These are phyloP conservation scores for Pachliopta kotzebuea DNA, from an alignment of 2,888 invertebrate species.

Conservation along the genomic window DNA sequence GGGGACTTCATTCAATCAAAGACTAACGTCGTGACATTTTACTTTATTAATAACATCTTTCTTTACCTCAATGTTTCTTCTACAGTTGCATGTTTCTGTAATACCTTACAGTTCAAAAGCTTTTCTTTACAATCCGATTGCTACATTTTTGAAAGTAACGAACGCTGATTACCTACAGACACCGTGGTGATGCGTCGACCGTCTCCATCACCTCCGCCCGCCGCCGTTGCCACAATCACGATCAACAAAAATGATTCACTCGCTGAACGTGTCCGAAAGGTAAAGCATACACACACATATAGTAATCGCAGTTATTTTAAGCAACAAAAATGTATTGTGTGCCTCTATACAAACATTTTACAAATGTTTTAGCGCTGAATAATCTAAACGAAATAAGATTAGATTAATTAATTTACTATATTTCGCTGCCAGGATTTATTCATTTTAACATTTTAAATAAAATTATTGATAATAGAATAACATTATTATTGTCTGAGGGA, in stretches of 20 bases:
- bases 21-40: not conserved
- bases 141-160: not conserved
- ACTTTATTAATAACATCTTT: not conserved
- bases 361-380: not conserved
- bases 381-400: no score
- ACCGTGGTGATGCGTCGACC: constrained; percentile 75
- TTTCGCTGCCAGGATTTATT: no score
- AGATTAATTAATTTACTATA: no score
- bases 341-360: not conserved
- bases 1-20: no score
- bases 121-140: not conserved
- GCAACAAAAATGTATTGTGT: not conserved
- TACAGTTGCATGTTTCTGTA: not conserved
- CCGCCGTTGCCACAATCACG: constrained; percentile 75
- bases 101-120: not conserved
- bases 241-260: constrained; percentile 85
- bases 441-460: no score
- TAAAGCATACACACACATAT: constrained; percentile 43
- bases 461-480: no score
- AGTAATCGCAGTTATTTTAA: not conserved
- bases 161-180: constrained; percentile 40
- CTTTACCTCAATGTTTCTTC: no score
- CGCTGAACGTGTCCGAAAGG: constrained; percentile 85
- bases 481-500: no score
- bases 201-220: constrained; percentile 65